Base-by-base conservation (phyloP, 2,113 vertebrate species). In the Myotis davidii region DNA sequence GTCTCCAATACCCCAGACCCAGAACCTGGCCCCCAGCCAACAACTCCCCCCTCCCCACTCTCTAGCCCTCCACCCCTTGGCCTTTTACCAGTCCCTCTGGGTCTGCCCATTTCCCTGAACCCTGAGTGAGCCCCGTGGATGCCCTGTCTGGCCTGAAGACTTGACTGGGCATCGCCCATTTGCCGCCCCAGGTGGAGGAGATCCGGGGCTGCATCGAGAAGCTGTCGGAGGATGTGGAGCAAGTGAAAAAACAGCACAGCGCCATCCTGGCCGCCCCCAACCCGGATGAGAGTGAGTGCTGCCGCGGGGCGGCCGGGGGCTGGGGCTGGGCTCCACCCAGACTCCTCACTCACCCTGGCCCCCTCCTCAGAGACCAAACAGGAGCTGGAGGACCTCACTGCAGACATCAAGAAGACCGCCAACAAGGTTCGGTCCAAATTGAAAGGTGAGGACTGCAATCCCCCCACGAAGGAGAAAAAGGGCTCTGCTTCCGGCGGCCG, bases 381-480 rank as follows among this genome's bases (percentile, higher is more conserved):
- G 98, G 99, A 99, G 97, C 96, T 99, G 98, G 99, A 99, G 98
- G 99, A 99, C 96, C 99, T 99, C 91, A 99, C 99, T 70, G 99
- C 99, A 91, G 99, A 99, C 98, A 99, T 99, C 98, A 99, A 99
- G 98, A 99, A 99, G 98, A 99, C 99, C 85, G 99, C 99, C 88
- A 99, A 99, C 98, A 99, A 99, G 99, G 99, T 99, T 70, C 99
- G 99, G 97, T 99, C 99, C 98, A 99, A 99, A 98, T 99, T 99
- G 99, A 99, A 99, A 99, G 99, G 99, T 99, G 94, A 97, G 97
- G 61, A 76, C 20, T 65, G 37, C 29, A 32, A 6, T 27, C 27
- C 78, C 74, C 67, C 4, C 45, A 10, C 32, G 3, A 6, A 23
- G n/a, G 32, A 48, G 42, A n/a, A 21, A 81, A 61, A 61, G 54